phyloP scores from a whole-genome alignment of 1,140 invertebrate genomes.

The Danaus plexippus region DNA sequence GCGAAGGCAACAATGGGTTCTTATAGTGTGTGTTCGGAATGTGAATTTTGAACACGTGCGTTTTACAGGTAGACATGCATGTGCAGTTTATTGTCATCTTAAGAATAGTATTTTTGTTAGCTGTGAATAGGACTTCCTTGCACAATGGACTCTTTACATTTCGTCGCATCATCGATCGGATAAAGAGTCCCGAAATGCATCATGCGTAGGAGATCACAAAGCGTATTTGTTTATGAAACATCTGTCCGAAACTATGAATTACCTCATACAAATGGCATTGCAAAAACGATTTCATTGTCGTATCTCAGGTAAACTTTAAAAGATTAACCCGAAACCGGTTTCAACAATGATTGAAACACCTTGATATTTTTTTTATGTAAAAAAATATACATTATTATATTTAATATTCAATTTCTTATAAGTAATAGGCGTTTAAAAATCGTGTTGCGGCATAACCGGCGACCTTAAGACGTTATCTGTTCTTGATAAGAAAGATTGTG shows the following conservation, averaged over 20 bases:
- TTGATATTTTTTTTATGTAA: conserved; percentile 44
- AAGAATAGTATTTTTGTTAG: conserved; percentile 55
- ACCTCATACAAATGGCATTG: conserved; percentile 37
- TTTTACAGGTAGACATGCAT: conserved; percentile 60
- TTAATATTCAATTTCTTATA: conserved; percentile 12
- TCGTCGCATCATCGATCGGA: conserved; percentile 46
- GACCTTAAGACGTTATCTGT: conserved; percentile 60
- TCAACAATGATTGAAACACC: conserved; percentile 55
- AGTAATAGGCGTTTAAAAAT: conserved; percentile 22
- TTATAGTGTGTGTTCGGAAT: conserved; percentile 43
- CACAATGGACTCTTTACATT: conserved; percentile 53
- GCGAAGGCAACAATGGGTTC: conserved; percentile 27
- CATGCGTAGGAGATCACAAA: conserved; percentile 62
- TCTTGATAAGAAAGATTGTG: conserved; percentile 55
- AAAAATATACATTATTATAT: conserved; percentile 8
- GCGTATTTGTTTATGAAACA: conserved; percentile 59
- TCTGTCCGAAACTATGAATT: conserved; percentile 40
- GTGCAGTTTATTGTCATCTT: conserved; percentile 55
- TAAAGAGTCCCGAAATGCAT: conserved; percentile 49
- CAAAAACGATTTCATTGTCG: conserved; percentile 49
- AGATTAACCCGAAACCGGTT: conserved; percentile 64
- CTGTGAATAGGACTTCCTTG: conserved; percentile 51
- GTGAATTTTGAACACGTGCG: conserved; percentile 66
- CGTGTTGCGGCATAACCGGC: conserved; percentile 42
- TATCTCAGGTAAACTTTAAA: conserved; percentile 52